Conservation (phyloP, 2,888 invertebrate species). For the Physocephala rufipes region DNA sequence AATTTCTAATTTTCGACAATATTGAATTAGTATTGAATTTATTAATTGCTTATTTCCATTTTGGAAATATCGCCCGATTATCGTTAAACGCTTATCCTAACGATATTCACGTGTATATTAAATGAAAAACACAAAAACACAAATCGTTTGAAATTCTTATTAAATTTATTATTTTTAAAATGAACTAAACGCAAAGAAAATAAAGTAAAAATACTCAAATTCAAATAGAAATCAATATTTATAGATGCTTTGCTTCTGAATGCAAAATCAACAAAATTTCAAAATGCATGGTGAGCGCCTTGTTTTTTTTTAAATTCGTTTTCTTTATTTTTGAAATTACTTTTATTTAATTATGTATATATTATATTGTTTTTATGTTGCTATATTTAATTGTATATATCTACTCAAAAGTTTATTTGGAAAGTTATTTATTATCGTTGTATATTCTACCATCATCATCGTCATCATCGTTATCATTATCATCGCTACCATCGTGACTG, state of each 20-base stretch:
- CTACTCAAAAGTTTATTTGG: too few species aligned
- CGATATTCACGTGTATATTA: slow-evolving; percentile 9
- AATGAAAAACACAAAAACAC: slow-evolving; percentile 31
- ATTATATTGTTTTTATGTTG: background rate
- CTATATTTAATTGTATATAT: too few species aligned
- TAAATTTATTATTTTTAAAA: slow-evolving; percentile 26
- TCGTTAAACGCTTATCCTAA: too few species aligned
- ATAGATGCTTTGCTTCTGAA: slow-evolving; percentile 35
- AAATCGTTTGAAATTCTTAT: slow-evolving; percentile 22
- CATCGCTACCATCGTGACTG: too few species aligned
- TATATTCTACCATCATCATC: too few species aligned
- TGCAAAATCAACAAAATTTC: slow-evolving; percentile 35
- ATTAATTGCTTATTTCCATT: too few species aligned
- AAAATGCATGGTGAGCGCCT: slow-evolving; percentile 37
- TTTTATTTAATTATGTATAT: slow-evolving; percentile 10
- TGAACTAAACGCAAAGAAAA: background rate
- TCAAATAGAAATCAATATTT: too few species aligned
- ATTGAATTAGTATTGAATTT: too few species aligned
- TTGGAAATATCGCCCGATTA: too few species aligned
- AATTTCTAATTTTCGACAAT: too few species aligned
- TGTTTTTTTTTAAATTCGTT: slow-evolving; percentile 2
- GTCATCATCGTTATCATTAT: too few species aligned
- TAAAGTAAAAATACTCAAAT: slow-evolving; percentile 18
- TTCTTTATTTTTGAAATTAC: slow-evolving; percentile 4
- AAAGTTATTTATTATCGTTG: too few species aligned